Conservation (phyloP, 2,888 invertebrate genomes). For the Nycteola revayana region DNA sequence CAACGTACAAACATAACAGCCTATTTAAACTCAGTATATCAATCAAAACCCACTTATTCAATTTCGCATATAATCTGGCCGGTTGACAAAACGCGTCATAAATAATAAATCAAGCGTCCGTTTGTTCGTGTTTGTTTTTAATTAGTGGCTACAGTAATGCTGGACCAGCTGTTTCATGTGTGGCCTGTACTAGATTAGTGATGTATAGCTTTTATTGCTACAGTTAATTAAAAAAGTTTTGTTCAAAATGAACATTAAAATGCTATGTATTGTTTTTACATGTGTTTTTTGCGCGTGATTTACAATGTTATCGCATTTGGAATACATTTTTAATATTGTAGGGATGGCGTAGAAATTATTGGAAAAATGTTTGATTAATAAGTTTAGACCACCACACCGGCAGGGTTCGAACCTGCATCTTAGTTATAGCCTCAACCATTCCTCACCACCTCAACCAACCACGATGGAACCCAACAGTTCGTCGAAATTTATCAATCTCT, state of each 20-base stretch:
- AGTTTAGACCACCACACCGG: no score
- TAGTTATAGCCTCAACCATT: no score
- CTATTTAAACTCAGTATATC: conserved; percentile 3
- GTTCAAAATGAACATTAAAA: conserved; percentile 16
- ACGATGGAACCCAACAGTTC: no score
- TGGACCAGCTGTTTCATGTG: conserved; percentile 27
- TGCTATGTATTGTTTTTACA: conserved; percentile 13
- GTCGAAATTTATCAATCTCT: no score
- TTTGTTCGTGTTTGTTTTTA: conserved; percentile 67
- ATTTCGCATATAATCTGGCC: conserved; percentile 19
- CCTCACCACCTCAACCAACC: no score
- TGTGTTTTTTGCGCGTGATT: conserved; percentile 3
- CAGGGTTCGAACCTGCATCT: no score
- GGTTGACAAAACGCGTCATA: conserved; percentile 30
- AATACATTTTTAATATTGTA: no score
- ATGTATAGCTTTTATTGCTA: conserved; percentile 25
- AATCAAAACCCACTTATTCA: conserved; percentile 25
- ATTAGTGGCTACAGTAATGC: conserved; percentile 48
- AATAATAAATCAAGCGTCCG: conserved; percentile 36
- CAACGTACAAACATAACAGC: no score
- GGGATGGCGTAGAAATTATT: no score
- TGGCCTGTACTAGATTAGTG: conserved; percentile 28
- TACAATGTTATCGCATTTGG: no score
- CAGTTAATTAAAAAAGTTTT: conserved; percentile 32
- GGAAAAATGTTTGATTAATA: no score